phyloP scores from a whole-genome alignment of 2,888 invertebrate genomes.

The Pheosia gnoma region DNA sequence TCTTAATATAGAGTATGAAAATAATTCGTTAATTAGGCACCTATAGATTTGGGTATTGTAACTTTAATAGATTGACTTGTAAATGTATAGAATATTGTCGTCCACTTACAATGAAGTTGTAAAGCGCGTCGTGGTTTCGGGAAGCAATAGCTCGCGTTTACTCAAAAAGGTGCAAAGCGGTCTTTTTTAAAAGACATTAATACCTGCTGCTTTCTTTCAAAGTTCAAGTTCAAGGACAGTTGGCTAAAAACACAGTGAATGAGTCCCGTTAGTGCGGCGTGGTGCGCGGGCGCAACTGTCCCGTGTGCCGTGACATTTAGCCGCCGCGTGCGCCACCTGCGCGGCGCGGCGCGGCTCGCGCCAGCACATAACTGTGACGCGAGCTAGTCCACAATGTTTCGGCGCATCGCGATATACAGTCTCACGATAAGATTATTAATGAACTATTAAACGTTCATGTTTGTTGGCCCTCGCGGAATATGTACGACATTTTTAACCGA shows the following conservation, averaged over 20 bases:
- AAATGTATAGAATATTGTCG: too few species aligned
- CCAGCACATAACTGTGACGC: constrained; percentile 8
- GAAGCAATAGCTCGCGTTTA: neutral
- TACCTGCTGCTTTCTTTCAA: constrained; percentile 26
- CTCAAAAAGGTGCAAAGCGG: constrained; percentile 21
- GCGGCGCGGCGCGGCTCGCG: constrained; percentile 8
- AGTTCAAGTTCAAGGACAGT: constrained; percentile 34
- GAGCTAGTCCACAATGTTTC: constrained; percentile 19
- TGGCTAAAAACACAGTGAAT: constrained; percentile 11
- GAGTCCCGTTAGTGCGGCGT: constrained; percentile 9
- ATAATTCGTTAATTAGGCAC: too few species aligned
- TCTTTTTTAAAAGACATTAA: constrained; percentile 19
- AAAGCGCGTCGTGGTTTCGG: too few species aligned
- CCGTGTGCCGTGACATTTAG: constrained; percentile 25
- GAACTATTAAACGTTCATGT: constrained; percentile 22
- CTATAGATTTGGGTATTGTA: too few species aligned
- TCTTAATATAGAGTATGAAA: too few species aligned
- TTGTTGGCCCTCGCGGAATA: constrained; percentile 18
- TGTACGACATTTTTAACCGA: constrained; percentile 11
- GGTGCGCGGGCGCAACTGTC: constrained; percentile 23
- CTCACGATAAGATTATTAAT: constrained; percentile 38
- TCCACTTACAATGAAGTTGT: too few species aligned
- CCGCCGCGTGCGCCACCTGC: constrained; percentile 1
- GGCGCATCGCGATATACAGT: constrained; percentile 30
- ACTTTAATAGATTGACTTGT: too few species aligned